A percentile compares a stretch with the other conserved stretches of the same genome.
Evolutionary conservation across 2,113 vertebrate species (phyloP).

Genomic region (Uria lomvia): DNA sequence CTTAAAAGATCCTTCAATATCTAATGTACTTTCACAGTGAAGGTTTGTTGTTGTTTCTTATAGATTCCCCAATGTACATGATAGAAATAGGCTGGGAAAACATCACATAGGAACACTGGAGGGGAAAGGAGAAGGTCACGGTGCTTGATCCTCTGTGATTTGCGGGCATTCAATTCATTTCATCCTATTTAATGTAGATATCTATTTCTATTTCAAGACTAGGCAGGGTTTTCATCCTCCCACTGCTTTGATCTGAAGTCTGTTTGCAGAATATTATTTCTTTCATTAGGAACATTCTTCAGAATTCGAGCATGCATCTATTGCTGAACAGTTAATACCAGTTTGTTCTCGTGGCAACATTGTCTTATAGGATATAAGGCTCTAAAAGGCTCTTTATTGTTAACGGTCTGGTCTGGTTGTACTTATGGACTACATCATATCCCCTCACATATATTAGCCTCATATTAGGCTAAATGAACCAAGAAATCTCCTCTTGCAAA

Average conservation of each 20-base stretch:
- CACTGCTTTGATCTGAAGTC: background rate
- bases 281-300: background rate
- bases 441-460: background rate
- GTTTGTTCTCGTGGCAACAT: background rate
- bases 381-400: background rate
- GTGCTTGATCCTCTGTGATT: background rate
- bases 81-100: background rate
- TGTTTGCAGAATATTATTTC: background rate
- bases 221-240: background rate
- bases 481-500: background rate
- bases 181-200: background rate
- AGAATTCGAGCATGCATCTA: background rate
- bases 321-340: background rate
- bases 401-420: accelerated
- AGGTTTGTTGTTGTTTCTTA: background rate
- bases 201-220: background rate
- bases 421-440: background rate
- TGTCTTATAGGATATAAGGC: background rate
- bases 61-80: background rate
- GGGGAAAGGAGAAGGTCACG: background rate
- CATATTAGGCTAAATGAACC: background rate
- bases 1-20: background rate
- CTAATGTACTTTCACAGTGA: background rate
- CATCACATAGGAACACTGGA: background rate
- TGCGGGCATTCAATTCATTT: background rate